These are phyloP conservation scores for Chiloscyllium punctatum DNA, from an alignment of 2,797 vertebrate genomes.

Conservation along the genomic window DNA sequence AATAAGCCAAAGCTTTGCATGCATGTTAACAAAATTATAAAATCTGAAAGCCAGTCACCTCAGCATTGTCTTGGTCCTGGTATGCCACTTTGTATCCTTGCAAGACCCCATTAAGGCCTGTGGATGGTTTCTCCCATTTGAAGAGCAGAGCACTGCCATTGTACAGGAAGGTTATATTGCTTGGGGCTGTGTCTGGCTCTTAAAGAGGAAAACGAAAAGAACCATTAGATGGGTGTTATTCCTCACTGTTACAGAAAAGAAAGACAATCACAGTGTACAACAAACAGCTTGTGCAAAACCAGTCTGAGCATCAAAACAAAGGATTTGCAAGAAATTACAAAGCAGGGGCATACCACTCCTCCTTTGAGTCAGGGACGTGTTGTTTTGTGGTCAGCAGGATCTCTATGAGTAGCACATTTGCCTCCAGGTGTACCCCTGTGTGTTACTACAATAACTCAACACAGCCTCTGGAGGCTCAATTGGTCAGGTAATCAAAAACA, in stretches of 20 bases:
- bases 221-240: not conserved
- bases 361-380: not conserved
- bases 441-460: too few relatives aligned
- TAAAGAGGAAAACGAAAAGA: conserved; percentile 28
- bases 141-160: conserved; percentile 69
- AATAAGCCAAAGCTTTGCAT: not conserved
- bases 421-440: not conserved
- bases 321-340: not conserved
- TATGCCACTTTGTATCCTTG: conserved; percentile 75
- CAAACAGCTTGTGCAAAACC: not conserved
- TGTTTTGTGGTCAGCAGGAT: not conserved
- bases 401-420: not conserved
- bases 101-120: conserved; percentile 69
- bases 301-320: not conserved
- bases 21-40: not conserved
- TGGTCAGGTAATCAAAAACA: too few relatives aligned
- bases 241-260: not conserved
- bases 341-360: not conserved
- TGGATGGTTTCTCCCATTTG: conserved; percentile 63
- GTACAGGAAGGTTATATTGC: conserved; percentile 60
- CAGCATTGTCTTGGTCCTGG: conserved; percentile 56
- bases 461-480: too few relatives aligned
- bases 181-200: conserved; percentile 72
- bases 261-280: not conserved
- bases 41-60: conserved; percentile 55